These are phyloP conservation scores for Aphrophora alni DNA, from an alignment of 2,888 invertebrate genomes.

Conservation along the genomic window DNA sequence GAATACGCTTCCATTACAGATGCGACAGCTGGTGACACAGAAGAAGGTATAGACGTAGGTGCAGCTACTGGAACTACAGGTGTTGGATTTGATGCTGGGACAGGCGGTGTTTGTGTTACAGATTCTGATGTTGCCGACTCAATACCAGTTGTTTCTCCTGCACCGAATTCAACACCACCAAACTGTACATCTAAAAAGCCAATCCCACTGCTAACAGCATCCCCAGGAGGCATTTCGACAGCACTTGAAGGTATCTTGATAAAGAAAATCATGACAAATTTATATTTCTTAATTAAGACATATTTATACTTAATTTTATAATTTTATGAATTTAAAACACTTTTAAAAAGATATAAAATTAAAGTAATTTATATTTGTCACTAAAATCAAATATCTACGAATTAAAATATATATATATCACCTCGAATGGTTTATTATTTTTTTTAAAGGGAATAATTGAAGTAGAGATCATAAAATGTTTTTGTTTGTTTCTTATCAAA, in stretches of 20 bases:
- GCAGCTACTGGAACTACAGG: constrained; percentile 46
- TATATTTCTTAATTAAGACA: too few relatives aligned
- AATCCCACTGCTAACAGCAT: constrained; percentile 76
- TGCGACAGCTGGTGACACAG: constrained; percentile 15
- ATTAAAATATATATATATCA: too few relatives aligned
- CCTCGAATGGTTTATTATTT: too few relatives aligned
- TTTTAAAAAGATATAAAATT: background rate
- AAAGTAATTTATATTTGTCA: too few relatives aligned
- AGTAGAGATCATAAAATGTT: too few relatives aligned
- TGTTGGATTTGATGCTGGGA: constrained; percentile 49
- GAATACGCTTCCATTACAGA: constrained; percentile 36
- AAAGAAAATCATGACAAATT: constrained; percentile 33
- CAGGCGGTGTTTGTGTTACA: constrained; percentile 52
- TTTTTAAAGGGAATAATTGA: too few relatives aligned
- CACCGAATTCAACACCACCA: constrained; percentile 51
- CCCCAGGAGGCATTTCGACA: constrained; percentile 90
- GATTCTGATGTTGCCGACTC: constrained; percentile 56
- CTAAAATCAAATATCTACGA: too few relatives aligned
- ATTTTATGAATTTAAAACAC: background rate
- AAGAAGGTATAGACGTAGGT: constrained; percentile 31
- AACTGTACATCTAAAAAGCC: constrained; percentile 92
- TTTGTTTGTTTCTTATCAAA: too few relatives aligned
- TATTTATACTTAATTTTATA: too few relatives aligned
- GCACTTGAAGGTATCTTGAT: constrained; percentile 88
- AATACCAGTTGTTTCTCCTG: constrained; percentile 57